These are phyloP conservation scores for Patella ulyssiponensis DNA, from an alignment of 2,888 invertebrate species.

Conservation along the genomic window DNA sequence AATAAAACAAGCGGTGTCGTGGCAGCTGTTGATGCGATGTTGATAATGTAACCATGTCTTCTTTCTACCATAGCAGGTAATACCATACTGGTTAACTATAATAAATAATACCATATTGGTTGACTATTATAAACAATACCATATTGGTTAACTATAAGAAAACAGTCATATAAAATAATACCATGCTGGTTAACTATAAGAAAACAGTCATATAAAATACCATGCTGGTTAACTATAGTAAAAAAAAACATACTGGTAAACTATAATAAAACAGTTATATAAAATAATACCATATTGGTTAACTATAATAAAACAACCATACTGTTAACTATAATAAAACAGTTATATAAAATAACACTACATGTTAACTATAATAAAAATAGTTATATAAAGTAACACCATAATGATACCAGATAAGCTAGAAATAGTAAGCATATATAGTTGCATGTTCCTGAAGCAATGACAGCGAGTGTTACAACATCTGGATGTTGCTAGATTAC, in stretches of 20 bases:
- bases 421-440: too few relatives aligned
- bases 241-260: neutral
- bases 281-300: neutral
- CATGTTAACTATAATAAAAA: too few relatives aligned
- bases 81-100: constrained; percentile 84
- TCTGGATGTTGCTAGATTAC: too few relatives aligned
- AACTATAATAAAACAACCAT: constrained; percentile 1
- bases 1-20: constrained; percentile 86
- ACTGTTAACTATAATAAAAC: too few relatives aligned
- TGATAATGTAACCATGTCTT: constrained; percentile 86
- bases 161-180: constrained; percentile 4
- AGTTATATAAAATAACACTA: too few relatives aligned
- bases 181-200: neutral
- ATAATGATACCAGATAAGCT: too few relatives aligned
- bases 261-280: constrained; percentile 10
- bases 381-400: too few relatives aligned
- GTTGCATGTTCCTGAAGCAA: too few relatives aligned
- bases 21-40: constrained; percentile 88
- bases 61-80: constrained; percentile 79
- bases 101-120: constrained; percentile 15
- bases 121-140: neutral
- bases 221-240: neutral
- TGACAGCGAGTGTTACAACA: too few relatives aligned
- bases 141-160: neutral
- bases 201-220: neutral